Percentiles rank a stretch among this genome's conserved stretches.
These are phyloP conservation scores for Mylabris phalerata DNA, from an alignment of 1,140 invertebrate genomes.

Conservation along the genomic window DNA sequence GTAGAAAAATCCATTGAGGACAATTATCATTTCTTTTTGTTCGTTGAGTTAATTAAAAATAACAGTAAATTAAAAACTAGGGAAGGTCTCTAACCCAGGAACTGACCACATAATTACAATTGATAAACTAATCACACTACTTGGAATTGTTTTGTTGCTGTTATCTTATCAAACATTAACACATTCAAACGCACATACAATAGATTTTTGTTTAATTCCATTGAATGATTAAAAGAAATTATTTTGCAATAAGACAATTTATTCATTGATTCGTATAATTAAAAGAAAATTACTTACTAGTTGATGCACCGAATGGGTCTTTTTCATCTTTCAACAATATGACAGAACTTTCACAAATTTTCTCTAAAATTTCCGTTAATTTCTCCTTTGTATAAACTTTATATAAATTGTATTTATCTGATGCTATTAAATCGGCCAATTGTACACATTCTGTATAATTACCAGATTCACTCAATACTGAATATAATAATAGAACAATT, in stretches of 20 bases:
- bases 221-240: too few relatives aligned
- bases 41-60: too few relatives aligned
- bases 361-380: slow-evolving; percentile 66
- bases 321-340: slow-evolving; percentile 63
- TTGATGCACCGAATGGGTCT: slow-evolving; percentile 60
- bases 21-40: too few relatives aligned
- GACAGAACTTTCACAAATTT: slow-evolving; percentile 71
- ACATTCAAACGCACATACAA: not conserved
- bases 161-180: slow-evolving; percentile 10
- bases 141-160: slow-evolving; percentile 10
- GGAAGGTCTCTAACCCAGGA: slow-evolving; percentile 13
- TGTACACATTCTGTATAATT: slow-evolving; percentile 72
- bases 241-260: not conserved
- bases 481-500: slow-evolving; percentile 70
- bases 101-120: slow-evolving; percentile 6
- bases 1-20: too few relatives aligned
- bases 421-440: slow-evolving; percentile 70
- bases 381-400: slow-evolving; percentile 61
- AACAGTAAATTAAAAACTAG: too few relatives aligned
- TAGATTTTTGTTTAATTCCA: too few relatives aligned
- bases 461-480: slow-evolving; percentile 67
- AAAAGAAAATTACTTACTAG: not conserved
- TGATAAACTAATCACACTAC: slow-evolving; percentile 13
- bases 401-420: slow-evolving; percentile 71
- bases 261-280: slow-evolving; percentile 4